phyloP scores from a whole-genome alignment of 2,113 vertebrate genomes.

The Lophochroa leadbeateri region DNA sequence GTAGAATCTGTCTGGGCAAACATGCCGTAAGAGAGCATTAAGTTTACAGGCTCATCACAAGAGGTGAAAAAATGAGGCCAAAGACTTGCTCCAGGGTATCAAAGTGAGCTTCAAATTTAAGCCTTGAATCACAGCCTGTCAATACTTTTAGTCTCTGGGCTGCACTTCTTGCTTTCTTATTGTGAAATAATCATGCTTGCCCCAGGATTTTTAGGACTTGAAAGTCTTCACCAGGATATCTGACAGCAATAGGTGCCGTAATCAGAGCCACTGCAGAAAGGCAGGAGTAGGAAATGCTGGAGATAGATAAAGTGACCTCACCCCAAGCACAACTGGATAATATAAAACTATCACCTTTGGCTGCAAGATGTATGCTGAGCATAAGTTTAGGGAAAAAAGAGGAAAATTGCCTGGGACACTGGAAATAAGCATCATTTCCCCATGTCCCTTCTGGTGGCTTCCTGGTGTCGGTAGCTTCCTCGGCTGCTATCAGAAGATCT shows the following conservation, averaged over 20 bases:
- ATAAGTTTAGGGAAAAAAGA: background rate
- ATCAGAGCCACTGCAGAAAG: background rate
- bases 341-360: background rate
- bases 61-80: background rate
- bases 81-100: background rate
- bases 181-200: background rate
- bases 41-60: background rate
- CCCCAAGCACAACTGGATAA: background rate
- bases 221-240: background rate
- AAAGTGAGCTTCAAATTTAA: background rate
- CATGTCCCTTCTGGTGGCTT: background rate
- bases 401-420: background rate
- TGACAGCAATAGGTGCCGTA: background rate
- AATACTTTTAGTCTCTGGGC: background rate
- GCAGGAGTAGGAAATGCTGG: background rate
- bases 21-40: background rate
- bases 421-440: background rate
- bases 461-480: background rate
- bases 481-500: background rate
- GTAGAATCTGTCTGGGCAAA: background rate
- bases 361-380: background rate
- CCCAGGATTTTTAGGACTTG: background rate
- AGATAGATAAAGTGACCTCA: background rate
- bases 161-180: background rate
- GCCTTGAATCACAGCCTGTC: background rate